Base-by-base conservation (phyloP, 2,797 vertebrate genomes). In the Gallinago solitaria region DNA sequence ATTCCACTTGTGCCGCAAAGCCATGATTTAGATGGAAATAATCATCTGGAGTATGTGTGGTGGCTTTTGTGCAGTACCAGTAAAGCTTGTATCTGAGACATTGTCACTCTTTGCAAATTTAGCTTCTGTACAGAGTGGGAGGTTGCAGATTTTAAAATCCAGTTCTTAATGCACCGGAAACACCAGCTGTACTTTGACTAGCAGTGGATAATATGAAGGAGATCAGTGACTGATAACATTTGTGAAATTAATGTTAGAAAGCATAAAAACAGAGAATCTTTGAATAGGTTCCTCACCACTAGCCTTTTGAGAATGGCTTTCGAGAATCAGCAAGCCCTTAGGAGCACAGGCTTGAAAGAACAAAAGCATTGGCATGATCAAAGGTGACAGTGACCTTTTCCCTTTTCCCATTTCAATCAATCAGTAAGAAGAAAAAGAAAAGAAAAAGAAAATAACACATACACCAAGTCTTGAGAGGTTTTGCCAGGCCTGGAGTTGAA, bases 71-170 rank as follows among this genome's bases (percentile, higher is more conserved):
- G 23, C 50, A 75, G 48, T 23, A 94, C 90, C 85, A 89, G 45
- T 60, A 93, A 81, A 88, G 80, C 16, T 68, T 61, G 23, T 61
- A 24, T 59, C n/a, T 64, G 47, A 84, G 35, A 77, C 84, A 67
- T 57, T 79, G 89, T 87, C 41, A 93, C 35, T 76, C 20, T 89
- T 61, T 70, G 12, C 65, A 93, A 94, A 94, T 96, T 85, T 67
- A 76, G 11, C 68, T 92, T 95, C 84, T 90, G 39, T 74, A 61
- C 53, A 73, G 33, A 85, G 11, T 67, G 71, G 35, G 54, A 92
- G 59, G 90, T 39, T 48, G 50, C n/a, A 88, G 77, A 73, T 45
- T 95, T 93, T 65, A 79, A 81, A 27, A 81, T 37, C 15, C 50
- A 59, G 65, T 80, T 83, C 53, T 96, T 90, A 93, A 87, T 39